A percentile compares a stretch with the other conserved stretches of the same genome.
phyloP scores from a whole-genome alignment of 2,113 vertebrate genomes.

The Cheirogaleus medius region DNA sequence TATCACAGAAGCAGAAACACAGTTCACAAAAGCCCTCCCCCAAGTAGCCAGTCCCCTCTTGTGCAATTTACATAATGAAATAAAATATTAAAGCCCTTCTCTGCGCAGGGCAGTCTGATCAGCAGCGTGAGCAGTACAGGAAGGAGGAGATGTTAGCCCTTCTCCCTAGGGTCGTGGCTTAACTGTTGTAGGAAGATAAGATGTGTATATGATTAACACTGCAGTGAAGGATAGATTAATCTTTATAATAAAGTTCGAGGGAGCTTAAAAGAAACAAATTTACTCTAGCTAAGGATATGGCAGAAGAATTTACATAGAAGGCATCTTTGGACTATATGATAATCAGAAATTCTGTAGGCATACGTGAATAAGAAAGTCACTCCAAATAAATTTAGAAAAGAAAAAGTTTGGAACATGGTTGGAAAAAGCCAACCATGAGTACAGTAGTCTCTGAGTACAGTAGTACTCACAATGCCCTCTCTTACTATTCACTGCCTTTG shows the following conservation, averaged over 20 bases:
- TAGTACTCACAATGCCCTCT: not conserved
- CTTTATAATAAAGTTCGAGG: slow-evolving; percentile 28
- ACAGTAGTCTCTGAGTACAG: not conserved
- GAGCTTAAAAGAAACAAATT: not conserved
- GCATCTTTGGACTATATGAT: not conserved
- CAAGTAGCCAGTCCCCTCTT: not conserved
- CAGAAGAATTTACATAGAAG: not conserved
- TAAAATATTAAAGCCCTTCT: not conserved
- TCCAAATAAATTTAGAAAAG: not conserved
- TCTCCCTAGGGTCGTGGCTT: not conserved
- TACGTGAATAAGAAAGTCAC: not conserved
- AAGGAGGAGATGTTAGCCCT: not conserved
- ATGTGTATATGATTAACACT: not conserved
- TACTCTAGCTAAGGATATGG: not conserved
- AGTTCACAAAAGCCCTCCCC: not conserved
- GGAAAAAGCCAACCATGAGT: not conserved
- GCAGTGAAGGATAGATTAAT: slow-evolving; percentile 29
- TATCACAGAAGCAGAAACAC: not conserved
- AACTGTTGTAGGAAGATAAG: not conserved
- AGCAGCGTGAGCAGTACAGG: not conserved
- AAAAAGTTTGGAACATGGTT: not conserved
- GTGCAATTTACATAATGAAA: not conserved
- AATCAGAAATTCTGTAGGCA: not conserved
- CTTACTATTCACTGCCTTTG: not conserved
- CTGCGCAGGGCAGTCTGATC: not conserved